Base-by-base conservation (phyloP, 2,888 invertebrate genomes). In the Ommatoiulus sabulosus region DNA sequence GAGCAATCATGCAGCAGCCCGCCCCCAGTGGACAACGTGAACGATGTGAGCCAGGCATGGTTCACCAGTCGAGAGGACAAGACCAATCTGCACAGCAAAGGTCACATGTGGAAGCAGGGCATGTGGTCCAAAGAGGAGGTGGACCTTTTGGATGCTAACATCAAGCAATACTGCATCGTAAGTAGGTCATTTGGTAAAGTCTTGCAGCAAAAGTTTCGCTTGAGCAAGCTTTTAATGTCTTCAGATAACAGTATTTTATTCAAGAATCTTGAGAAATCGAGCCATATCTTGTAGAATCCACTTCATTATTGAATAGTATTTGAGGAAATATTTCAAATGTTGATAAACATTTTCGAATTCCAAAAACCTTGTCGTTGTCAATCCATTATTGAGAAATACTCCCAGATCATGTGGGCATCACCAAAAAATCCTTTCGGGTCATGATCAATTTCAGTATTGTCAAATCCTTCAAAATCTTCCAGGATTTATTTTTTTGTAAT, bases 91-190 rank as follows among this genome's bases (percentile, higher is more conserved):
- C 92, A 92, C 44, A 92, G 90, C 89, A 90, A 86, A 86, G 93
- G 93, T 80, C 92, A 92, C 85, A 91, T 91, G 15, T 93, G 93
- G 93, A 92, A 92, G 87, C 93, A 93, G 89, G 93, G 93, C 17
- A 93, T 93, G 91, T 93, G 93, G 93, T 92, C 92, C 3, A 92
- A 92, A 90, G 93, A 93, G 89, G 93, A 93, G 91, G 91, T 92
- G 24, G 93, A 93, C 10, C 88, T 93, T 1, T 90, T 93, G 35
- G 91, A 93, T 89, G 89, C 90, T 10, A 93, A 93, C 90, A 93
- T 93, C 89, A 91, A 90, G 44, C 90, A 91, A 43, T 93, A 93
- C 90, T 93, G 93, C 90, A 90, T 91, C 91, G 93, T 92, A 24
- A 48, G 86, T 44, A 3, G 48, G 48, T 2, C 48, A 12, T 48